Conservation (phyloP, 2,113 vertebrate genomes). For the Halichoerus grypus region DNA sequence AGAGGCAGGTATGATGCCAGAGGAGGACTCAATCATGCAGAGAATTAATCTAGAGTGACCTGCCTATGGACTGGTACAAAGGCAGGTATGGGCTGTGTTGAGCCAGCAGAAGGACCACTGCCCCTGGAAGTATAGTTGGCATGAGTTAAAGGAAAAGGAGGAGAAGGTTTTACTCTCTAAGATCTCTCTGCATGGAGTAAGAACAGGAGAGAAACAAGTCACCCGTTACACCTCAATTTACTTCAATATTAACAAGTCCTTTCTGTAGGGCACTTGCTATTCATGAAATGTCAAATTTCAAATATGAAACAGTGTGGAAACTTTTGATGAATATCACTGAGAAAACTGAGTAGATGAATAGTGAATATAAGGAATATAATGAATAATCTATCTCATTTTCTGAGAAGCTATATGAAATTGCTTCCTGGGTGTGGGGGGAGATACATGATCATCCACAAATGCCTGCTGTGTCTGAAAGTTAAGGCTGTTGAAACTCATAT, state of each 20-base stretch:
- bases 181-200: not conserved
- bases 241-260: not conserved
- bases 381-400: not conserved
- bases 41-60: not conserved
- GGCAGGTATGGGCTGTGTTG: not conserved
- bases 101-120: not conserved
- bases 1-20: too few species aligned
- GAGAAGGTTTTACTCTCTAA: not conserved
- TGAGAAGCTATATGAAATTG: not conserved
- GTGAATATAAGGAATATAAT: not conserved
- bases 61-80: not conserved
- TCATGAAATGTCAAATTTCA: not conserved
- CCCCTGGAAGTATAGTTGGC: not conserved
- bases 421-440: not conserved
- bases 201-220: not conserved
- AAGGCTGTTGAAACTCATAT: not conserved
- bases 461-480: not conserved
- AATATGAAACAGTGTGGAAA: not conserved
- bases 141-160: not conserved
- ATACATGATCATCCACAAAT: not conserved
- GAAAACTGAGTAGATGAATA: not conserved
- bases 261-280: not conserved
- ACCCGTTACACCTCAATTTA: not conserved
- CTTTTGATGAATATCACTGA: not conserved
- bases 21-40: not conserved